Conservation (phyloP, 1,140 invertebrate genomes). For the Leucophenga varia region DNA sequence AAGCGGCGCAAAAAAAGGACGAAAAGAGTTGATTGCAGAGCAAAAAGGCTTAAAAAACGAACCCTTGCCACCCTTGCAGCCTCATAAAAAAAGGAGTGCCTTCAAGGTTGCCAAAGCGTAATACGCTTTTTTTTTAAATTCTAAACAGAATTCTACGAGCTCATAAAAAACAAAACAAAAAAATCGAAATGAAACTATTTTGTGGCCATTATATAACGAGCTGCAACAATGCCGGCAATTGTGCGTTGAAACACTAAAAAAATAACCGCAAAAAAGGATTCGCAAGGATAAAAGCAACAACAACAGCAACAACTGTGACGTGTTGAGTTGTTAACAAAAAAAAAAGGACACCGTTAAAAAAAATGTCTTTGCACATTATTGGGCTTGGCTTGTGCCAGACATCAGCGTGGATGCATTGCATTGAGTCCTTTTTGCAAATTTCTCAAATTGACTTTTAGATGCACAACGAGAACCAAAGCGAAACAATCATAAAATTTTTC, state of each 20-base stretch:
- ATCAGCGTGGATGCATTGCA: conserved; percentile 2
- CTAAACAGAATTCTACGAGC: no score
- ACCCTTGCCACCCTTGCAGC: conserved; percentile 2
- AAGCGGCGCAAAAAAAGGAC: no score
- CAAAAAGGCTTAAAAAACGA: conserved; percentile 49
- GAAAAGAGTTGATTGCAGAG: conserved; percentile 42
- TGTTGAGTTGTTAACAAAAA: conserved; percentile 33
- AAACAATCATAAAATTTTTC: conserved; percentile 33
- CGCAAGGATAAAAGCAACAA: conserved; percentile 11
- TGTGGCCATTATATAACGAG: neutral
- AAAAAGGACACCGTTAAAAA: conserved; percentile 39
- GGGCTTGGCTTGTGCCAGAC: conserved; percentile 10
- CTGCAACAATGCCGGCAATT: conserved; percentile 31
- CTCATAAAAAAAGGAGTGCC: no score
- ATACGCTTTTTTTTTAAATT: no score
- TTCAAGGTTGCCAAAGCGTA: no score
- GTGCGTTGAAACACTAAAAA: conserved; percentile 32
- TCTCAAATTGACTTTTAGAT: conserved; percentile 1
- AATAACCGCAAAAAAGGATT: conserved; percentile 35
- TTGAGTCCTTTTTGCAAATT: neutral
- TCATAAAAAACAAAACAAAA: conserved; percentile 11
- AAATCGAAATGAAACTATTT: conserved; percentile 26
- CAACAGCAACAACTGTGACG: conserved; percentile 11
- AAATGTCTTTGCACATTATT: conserved; percentile 31
- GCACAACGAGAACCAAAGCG: neutral